These are phyloP conservation scores for Melanotaenia parkinsoni DNA, from an alignment of 2,797 vertebrate species.

Conservation along the genomic window DNA sequence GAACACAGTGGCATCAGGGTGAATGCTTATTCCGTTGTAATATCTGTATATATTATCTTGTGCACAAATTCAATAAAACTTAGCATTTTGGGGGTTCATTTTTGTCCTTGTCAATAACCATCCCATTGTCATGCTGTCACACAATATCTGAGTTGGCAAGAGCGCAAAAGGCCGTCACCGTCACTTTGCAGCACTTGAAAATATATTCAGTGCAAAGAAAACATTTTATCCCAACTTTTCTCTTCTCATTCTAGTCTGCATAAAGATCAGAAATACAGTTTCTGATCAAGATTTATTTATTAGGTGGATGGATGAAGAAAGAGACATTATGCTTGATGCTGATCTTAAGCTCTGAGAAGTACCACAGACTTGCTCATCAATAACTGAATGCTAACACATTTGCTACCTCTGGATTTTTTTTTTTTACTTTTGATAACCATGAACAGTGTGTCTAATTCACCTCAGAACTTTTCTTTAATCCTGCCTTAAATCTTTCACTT, in stretches of 20 bases:
- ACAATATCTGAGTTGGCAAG: background rate
- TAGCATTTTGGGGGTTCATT: background rate
- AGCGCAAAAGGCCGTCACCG: background rate
- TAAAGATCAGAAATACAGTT: background rate
- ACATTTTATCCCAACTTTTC: too few species aligned
- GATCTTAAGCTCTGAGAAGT: too few species aligned
- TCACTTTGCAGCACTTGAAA: background rate
- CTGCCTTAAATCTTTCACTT: slow-evolving; percentile 8
- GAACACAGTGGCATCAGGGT: too few species aligned
- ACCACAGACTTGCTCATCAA: slow-evolving; percentile 1
- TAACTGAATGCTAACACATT: background rate
- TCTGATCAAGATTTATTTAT: background rate
- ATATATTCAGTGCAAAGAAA: too few species aligned
- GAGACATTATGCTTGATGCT: background rate
- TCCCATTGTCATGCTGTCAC: background rate
- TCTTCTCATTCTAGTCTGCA: too few species aligned
- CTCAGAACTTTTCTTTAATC: background rate
- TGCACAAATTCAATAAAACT: background rate
- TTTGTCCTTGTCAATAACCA: background rate
- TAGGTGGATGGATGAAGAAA: background rate
- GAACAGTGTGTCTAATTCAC: slow-evolving; percentile 8
- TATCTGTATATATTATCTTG: background rate
- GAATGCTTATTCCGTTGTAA: background rate
- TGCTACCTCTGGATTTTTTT: background rate
- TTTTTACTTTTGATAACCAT: slow-evolving; percentile 18